Evolutionary conservation across 2,888 invertebrate genomes (phyloP).

Genomic region (Ochropleura leucogaster): DNA sequence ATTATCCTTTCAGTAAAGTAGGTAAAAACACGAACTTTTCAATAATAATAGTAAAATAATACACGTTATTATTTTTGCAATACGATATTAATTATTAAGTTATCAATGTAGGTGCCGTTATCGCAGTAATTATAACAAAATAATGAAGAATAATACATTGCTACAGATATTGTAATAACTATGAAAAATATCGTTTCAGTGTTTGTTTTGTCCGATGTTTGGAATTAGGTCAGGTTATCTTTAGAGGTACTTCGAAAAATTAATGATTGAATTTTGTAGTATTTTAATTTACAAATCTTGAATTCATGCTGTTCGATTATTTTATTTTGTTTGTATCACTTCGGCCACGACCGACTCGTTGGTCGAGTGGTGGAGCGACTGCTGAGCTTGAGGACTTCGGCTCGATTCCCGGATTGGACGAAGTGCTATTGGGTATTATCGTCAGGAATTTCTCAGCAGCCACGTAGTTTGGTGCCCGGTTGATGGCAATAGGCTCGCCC

Average conservation of each 20-base stretch:
- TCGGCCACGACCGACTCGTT: background rate
- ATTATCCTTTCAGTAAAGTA: conserved; percentile 27
- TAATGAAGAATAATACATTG: conserved; percentile 37
- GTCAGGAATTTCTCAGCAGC: too few species aligned
- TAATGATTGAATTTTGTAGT: background rate
- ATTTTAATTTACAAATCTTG: background rate
- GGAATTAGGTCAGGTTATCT: conserved; percentile 38
- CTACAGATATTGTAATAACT: conserved; percentile 13
- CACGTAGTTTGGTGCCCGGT: too few species aligned
- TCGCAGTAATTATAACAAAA: conserved; percentile 26
- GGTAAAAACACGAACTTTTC: conserved; percentile 1
- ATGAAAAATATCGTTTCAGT: conserved; percentile 14
- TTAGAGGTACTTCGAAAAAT: background rate
- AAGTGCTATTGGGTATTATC: too few species aligned
- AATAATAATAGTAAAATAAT: conserved; percentile 5
- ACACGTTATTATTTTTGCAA: conserved; percentile 38
- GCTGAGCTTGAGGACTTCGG: too few species aligned
- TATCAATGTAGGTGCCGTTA: conserved; percentile 37
- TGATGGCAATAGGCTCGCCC: too few species aligned
- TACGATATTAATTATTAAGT: conserved; percentile 34
- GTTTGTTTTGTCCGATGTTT: conserved; percentile 23
- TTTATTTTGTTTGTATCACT: background rate
- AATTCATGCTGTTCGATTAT: background rate
- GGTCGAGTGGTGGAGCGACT: too few species aligned
- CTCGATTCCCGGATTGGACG: too few species aligned